A percentile compares a stretch with the other conserved stretches of the same genome.
Evolutionary conservation across 2,797 vertebrate genomes (phyloP).

Genomic region (Urophycis tenuis): DNA sequence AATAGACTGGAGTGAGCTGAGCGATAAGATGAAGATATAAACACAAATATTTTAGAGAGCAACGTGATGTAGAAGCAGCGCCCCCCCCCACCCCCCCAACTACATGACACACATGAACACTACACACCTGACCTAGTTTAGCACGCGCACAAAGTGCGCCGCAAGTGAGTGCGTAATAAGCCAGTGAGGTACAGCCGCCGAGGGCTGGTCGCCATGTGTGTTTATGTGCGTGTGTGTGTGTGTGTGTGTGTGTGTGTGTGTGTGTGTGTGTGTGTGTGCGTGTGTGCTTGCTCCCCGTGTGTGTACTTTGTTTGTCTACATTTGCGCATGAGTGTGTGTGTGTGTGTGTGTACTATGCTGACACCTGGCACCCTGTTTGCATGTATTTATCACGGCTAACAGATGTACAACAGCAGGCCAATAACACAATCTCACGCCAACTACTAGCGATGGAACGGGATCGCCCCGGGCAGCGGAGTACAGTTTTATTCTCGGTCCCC

Average conservation of each 20-base stretch:
- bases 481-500: slow-evolving; percentile 21
- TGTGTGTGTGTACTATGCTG: slow-evolving; percentile 1
- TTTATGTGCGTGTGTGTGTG: not conserved
- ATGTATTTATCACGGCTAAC: slow-evolving; percentile 20
- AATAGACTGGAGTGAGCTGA: not conserved
- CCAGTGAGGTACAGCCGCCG: not conserved
- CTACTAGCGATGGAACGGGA: slow-evolving; percentile 43
- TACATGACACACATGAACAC: not conserved
- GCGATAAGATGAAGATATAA: too few species aligned
- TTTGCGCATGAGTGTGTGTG: not conserved
- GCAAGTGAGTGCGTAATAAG: not conserved
- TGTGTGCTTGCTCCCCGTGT: slow-evolving; percentile 2
- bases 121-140: not conserved
- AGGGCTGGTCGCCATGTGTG: not conserved
- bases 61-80: not conserved
- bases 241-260: not conserved
- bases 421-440: slow-evolving; percentile 16
- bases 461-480: slow-evolving; percentile 35
- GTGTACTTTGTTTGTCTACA: too few species aligned
- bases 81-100: not conserved
- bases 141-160: not conserved
- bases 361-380: slow-evolving; percentile 27
- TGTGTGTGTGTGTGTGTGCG: not conserved
- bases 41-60: not conserved
- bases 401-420: not conserved